A percentile compares a stretch with the other conserved stretches of the same genome.
Evolutionary conservation across 2,113 vertebrate species (phyloP).

Genomic region (Pedionomus torquatus): DNA sequence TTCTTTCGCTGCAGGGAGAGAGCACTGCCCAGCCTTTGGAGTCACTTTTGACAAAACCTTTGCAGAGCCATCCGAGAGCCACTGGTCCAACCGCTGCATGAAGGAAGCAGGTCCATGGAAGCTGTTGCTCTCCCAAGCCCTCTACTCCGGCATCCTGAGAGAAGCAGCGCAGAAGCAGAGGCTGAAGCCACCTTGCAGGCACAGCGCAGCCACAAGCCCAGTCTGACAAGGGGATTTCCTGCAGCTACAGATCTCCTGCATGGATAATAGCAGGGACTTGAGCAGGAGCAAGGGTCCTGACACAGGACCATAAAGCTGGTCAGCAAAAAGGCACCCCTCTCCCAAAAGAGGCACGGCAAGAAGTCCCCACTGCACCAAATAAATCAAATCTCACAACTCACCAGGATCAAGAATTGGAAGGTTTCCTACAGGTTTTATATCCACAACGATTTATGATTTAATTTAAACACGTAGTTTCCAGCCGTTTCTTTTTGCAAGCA

Average conservation of each 20-base stretch:
- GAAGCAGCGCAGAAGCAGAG: neutral
- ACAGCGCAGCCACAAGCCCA: neutral
- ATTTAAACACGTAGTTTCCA: conserved; percentile 40
- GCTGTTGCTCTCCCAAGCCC: neutral
- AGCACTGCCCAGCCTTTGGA: neutral
- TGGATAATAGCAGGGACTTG: neutral
- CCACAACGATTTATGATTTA: conserved; percentile 37
- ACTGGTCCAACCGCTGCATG: neutral
- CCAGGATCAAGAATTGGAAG: neutral
- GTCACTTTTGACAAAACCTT: neutral
- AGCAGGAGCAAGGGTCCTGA: neutral
- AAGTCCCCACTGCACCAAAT: neutral
- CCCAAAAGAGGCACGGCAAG: neutral
- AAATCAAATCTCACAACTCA: neutral
- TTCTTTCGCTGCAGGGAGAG: fast-evolving
- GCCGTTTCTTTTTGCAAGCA: conserved; percentile 34
- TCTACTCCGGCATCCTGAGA: neutral
- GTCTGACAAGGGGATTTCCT: neutral
- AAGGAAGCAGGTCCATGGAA: neutral
- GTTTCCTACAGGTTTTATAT: conserved; percentile 16
- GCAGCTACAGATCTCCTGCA: neutral
- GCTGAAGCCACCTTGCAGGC: neutral
- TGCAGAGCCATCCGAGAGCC: neutral
- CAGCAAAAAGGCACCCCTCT: neutral
- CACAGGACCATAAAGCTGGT: neutral